Evolutionary conservation across 2,113 vertebrate species (phyloP).

Genomic region (Zingel zingel): DNA sequence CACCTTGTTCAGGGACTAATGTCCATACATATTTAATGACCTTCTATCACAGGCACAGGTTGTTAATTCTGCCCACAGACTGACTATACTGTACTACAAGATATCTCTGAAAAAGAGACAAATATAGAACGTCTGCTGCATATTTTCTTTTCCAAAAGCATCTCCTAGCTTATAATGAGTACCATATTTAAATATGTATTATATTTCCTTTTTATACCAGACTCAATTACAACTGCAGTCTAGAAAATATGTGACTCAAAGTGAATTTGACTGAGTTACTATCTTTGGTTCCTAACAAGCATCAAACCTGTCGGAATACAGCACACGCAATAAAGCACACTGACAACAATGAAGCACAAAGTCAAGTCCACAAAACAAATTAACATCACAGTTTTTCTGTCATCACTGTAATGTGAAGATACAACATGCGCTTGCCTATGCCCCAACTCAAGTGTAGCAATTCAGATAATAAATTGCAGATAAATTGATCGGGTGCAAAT

Average conservation of each 20-base stretch:
- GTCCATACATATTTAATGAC: slow-evolving; percentile 42
- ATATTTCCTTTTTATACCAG: background rate
- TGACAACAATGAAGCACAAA: background rate
- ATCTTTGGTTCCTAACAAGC: slow-evolving; percentile 32
- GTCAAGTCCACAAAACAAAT: background rate
- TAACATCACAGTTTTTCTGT: background rate
- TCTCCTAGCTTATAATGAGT: slow-evolving; percentile 28
- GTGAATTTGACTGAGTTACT: slow-evolving; percentile 27
- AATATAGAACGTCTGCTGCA: slow-evolving; percentile 3
- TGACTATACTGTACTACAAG: background rate
- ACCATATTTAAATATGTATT: slow-evolving; percentile 14
- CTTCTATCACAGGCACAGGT: slow-evolving; percentile 3
- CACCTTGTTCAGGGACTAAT: slow-evolving; percentile 18
- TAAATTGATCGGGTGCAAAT: background rate
- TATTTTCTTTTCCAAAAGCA: background rate
- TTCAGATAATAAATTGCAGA: background rate
- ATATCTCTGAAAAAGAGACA: background rate
- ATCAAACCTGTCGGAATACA: background rate
- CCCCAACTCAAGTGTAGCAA: background rate
- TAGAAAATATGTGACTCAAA: slow-evolving; percentile 12
- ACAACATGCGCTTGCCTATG: background rate
- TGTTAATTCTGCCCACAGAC: slow-evolving; percentile 10
- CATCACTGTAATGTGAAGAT: background rate
- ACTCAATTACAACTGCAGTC: slow-evolving; percentile 13
- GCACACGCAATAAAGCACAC: background rate